phyloP scores from a whole-genome alignment of 1,140 invertebrate species.

The Myzus persicae region DNA sequence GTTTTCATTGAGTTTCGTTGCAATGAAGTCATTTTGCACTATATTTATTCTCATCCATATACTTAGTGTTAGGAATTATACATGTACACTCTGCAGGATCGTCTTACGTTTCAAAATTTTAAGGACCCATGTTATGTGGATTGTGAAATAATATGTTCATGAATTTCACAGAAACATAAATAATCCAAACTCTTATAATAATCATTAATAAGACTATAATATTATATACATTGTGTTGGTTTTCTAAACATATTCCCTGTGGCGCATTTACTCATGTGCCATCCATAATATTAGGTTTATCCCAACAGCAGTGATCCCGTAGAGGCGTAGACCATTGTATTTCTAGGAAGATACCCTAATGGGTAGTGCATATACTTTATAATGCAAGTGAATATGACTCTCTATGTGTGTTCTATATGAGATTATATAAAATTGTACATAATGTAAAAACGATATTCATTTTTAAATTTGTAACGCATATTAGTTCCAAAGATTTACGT shows the following conservation, averaged over 20 bases:
- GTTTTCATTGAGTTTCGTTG: no score
- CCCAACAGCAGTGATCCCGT: background rate
- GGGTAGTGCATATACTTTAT: background rate
- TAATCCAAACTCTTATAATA: background rate
- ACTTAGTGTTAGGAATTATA: background rate
- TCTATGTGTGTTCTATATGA: background rate
- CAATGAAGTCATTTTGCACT: no score
- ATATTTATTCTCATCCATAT: no score
- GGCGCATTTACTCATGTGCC: background rate
- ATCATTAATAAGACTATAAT: no score
- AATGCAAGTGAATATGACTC: background rate
- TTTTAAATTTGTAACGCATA: background rate
- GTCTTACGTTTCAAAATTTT: background rate
- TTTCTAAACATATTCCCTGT: background rate
- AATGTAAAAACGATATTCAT: background rate
- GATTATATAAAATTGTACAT: background rate
- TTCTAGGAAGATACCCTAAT: background rate
- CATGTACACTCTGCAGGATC: background rate
- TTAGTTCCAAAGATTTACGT: background rate
- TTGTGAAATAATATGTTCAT: background rate
- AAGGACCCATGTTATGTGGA: background rate
- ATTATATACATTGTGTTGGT: background rate
- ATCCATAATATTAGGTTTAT: background rate
- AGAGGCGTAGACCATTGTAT: background rate
- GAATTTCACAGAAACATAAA: background rate